phyloP scores from a whole-genome alignment of 2,888 invertebrate genomes.

The Cosmia pyralina region DNA sequence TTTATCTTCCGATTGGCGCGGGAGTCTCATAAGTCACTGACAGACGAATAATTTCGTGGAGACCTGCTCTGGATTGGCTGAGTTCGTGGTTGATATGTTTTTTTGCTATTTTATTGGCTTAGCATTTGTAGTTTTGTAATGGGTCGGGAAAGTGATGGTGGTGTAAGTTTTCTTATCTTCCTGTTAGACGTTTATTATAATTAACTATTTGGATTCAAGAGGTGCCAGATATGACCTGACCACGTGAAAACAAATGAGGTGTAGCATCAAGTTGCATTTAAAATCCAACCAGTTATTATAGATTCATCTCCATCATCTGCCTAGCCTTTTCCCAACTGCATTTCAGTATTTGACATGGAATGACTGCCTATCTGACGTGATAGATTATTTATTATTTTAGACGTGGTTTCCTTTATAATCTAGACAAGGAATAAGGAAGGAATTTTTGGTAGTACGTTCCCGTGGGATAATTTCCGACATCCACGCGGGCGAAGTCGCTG shows the following conservation, averaged over 20 bases:
- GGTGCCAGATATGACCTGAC: background rate
- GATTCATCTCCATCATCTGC: background rate
- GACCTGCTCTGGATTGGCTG: slow-evolving; percentile 61
- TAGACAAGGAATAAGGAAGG: no score
- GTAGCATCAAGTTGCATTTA: background rate
- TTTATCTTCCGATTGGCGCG: slow-evolving; percentile 73
- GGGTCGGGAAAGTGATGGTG: no score
- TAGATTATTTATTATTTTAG: no score
- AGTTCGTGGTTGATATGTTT: slow-evolving; percentile 62
- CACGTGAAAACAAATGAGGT: background rate
- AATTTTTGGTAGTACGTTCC: no score
- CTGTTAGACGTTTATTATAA: background rate
- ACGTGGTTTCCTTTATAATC: no score
- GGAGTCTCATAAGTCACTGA: slow-evolving; percentile 73
- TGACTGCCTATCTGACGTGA: no score
- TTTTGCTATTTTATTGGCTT: slow-evolving; percentile 56
- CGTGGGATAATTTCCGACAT: no score
- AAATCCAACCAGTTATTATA: background rate
- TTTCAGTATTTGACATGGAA: no score
- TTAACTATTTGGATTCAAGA: background rate
- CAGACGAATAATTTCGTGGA: slow-evolving; percentile 69
- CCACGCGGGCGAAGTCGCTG: no score
- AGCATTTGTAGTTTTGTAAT: slow-evolving; percentile 25
- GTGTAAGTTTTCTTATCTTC: background rate
- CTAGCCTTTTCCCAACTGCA: background rate